A percentile compares a stretch with the other conserved stretches of the same genome.
phyloP scores from a whole-genome alignment of 2,797 vertebrate genomes.

The Lates japonicus region DNA sequence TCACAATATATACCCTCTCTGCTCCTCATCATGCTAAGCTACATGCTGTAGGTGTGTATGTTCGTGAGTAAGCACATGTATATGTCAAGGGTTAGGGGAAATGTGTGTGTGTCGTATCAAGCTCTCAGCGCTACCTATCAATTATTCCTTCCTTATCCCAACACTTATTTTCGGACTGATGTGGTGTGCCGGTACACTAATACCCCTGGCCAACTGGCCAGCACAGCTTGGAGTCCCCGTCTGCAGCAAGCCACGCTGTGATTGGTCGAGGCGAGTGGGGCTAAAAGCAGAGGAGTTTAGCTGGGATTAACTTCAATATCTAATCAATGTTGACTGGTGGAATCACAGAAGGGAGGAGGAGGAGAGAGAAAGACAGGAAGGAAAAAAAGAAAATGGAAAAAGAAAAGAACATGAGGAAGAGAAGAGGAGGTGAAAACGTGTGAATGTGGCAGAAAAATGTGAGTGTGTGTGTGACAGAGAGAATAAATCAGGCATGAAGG shows the following conservation, averaged over 20 bases:
- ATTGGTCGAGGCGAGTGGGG: conserved; percentile 47
- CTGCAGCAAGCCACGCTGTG: conserved; percentile 19
- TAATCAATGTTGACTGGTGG: conserved; percentile 73
- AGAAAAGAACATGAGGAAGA: background rate
- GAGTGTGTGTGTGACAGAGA: conserved; percentile 10
- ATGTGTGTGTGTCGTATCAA: conserved; percentile 40
- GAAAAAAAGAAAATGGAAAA: background rate
- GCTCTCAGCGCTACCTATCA: conserved; percentile 70
- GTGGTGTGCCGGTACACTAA: no score
- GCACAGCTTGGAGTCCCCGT: background rate
- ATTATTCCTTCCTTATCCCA: no score
- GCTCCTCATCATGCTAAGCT: conserved; percentile 6
- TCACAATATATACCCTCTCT: background rate
- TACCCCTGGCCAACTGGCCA: no score
- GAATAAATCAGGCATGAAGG: conserved; percentile 35
- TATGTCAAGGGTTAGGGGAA: conserved; percentile 46
- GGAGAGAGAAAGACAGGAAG: background rate
- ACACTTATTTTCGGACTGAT: conserved; percentile 62
- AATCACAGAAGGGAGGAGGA: conserved; percentile 31
- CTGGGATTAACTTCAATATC: conserved; percentile 72
- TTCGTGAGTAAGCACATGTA: conserved; percentile 13
- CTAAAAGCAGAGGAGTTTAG: conserved; percentile 70
- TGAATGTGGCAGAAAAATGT: background rate
- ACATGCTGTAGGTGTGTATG: conserved; percentile 3
- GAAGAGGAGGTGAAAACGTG: conserved; percentile 4